Percentiles rank a stretch among this genome's conserved stretches.
phyloP scores from a whole-genome alignment of 2,888 invertebrate species.

The Imbricaverruca yamaguchii region DNA sequence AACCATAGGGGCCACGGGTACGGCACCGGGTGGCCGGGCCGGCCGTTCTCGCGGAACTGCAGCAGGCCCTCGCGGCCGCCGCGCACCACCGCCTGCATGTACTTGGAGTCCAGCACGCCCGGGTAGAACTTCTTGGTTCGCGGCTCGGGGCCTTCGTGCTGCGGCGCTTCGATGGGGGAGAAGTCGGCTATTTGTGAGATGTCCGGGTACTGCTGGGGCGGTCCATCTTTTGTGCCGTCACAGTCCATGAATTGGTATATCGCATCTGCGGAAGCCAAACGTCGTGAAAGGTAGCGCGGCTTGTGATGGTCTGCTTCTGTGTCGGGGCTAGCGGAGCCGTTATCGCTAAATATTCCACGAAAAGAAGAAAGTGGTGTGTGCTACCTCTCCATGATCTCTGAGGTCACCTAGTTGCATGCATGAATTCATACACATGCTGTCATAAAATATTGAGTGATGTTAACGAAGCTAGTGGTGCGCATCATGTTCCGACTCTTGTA shows the following conservation, averaged over 20 bases:
- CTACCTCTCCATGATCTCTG: too few species aligned
- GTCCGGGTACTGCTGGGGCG: neutral
- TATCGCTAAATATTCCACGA: too few species aligned
- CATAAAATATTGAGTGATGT: too few species aligned
- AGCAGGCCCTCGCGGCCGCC: constrained; percentile 16
- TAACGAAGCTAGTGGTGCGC: too few species aligned
- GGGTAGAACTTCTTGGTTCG: constrained; percentile 4
- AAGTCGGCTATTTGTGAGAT: constrained; percentile 13
- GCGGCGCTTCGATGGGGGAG: neutral
- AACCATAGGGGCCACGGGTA: constrained; percentile 12
- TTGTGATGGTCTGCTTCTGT: too few species aligned
- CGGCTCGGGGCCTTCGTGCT: neutral
- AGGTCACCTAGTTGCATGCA: too few species aligned
- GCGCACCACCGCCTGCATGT: constrained; percentile 15
- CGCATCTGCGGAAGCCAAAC: constrained; percentile 6
- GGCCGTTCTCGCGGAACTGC: neutral
- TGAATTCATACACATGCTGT: too few species aligned
- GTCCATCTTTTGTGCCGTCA: neutral
- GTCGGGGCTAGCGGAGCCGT: too few species aligned
- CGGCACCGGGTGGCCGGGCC: neutral
- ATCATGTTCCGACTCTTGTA: too few species aligned
- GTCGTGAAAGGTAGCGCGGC: neutral
- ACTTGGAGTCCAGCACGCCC: constrained; percentile 7
- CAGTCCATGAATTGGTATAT: constrained; percentile 18
- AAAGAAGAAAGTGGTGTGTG: too few species aligned